These are phyloP conservation scores for Halcyon badia DNA, from an alignment of 2,797 vertebrate species.

Conservation along the genomic window DNA sequence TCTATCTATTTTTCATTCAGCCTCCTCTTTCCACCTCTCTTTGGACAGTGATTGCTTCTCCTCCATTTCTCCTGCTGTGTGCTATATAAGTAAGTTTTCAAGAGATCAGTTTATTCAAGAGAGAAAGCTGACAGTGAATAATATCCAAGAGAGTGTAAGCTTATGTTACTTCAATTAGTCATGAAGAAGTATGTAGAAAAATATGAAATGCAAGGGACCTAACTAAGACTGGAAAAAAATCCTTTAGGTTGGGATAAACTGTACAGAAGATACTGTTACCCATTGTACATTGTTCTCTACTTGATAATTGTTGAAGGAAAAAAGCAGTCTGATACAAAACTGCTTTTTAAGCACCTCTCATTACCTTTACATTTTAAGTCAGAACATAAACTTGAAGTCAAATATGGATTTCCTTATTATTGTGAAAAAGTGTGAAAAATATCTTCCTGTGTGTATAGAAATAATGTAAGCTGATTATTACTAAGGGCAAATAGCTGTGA, in stretches of 20 bases:
- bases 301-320: not conserved
- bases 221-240: not conserved
- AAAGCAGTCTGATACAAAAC: not conserved
- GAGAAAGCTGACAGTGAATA: slow-evolving; percentile 48
- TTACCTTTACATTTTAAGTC: not conserved
- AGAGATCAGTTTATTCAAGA: slow-evolving; percentile 39
- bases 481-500: slow-evolving; percentile 9
- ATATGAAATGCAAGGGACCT: slow-evolving; percentile 1
- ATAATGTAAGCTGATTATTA: slow-evolving; percentile 17
- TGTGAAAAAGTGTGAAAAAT: not conserved
- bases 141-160: slow-evolving; percentile 21
- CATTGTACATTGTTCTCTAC: not conserved
- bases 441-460: not conserved
- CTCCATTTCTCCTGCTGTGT: slow-evolving; percentile 48
- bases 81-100: slow-evolving; percentile 58
- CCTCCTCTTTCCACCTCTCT: slow-evolving; percentile 30
- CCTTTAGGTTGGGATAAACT: not conserved
- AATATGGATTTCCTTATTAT: not conserved
- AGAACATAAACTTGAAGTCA: not conserved
- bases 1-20: slow-evolving; percentile 54
- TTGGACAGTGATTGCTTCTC: slow-evolving; percentile 52
- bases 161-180: slow-evolving; percentile 58
- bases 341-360: not conserved
- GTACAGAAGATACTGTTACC: not conserved
- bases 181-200: slow-evolving; percentile 41